Evolutionary conservation across 2,797 vertebrate species (phyloP), one percentile per base, ranked within the genome.

Genomic region (Sorex maritimensis): DNA sequence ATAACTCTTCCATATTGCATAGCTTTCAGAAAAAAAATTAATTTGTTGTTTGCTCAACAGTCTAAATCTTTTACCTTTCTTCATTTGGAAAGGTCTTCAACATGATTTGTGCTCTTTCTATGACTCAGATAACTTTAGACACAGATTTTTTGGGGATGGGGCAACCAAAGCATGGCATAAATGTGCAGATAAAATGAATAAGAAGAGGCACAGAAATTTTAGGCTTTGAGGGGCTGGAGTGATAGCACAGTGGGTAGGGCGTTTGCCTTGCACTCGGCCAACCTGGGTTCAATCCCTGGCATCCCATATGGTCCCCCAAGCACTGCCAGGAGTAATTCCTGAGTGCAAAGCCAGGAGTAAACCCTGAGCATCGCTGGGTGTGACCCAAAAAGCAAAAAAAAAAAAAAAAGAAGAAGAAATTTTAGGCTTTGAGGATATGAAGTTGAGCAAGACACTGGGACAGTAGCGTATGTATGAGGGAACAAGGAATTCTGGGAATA

Each of bases 21-120:
- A 65, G 15, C 44, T 71, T 91, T 72, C 41, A 78, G 78, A 52
- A 8, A 11, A 92, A 92, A 81, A 74, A 58, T 69, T 81, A 15
- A 3, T 58, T 65, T 26, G 15, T 65, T 91, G 78, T 11, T 52
- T 84, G 21, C 10, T 58, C 41, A 74, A 81, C 19, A 44, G 3
- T 49, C 34, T 55, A 68, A 69, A 92, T 10, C 14, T 72, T 10
- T 88, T 15, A 24, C 19, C 72, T 88, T 88, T 68, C 88, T 61
- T 61, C 55, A 74, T 55, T 61, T 71, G 24, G 69, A 87, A 87
- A 90, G 13, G 6, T 92, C 34, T 61, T 91, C 2, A 81, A 49
- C 26, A 26, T 24, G 30, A 89, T 68, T 84, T 81, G 12, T 38
- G 49, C 84, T 91, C 26, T 38, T 94, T 55, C 28, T 61, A 58